A percentile compares a stretch with the other conserved stretches of the same genome.
Evolutionary conservation across 2,797 vertebrate species (phyloP).

Genomic region (Siniperca obscura): DNA sequence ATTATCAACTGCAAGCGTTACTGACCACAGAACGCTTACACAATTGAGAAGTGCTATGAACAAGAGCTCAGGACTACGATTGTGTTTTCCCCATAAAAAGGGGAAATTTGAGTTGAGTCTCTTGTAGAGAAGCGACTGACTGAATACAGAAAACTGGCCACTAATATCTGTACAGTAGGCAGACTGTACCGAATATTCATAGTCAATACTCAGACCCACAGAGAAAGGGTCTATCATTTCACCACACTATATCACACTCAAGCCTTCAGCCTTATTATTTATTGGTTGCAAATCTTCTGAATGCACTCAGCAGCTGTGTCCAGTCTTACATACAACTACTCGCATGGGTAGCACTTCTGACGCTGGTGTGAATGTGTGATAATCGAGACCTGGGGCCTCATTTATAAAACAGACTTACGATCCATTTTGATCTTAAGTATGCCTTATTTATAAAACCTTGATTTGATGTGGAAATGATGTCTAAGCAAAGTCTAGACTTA

Average conservation of each 20-base stretch:
- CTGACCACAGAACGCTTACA: background rate
- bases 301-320: background rate
- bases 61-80: conserved; percentile 6
- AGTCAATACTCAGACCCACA: conserved; percentile 8
- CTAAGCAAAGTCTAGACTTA: too few relatives aligned
- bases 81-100: background rate
- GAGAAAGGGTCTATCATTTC: background rate
- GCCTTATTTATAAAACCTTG: too few relatives aligned
- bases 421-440: too few relatives aligned
- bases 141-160: conserved; percentile 17
- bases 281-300: conserved; percentile 7
- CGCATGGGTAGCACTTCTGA: background rate
- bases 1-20: background rate
- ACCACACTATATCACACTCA: background rate
- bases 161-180: background rate
- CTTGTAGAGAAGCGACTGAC: background rate
- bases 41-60: background rate
- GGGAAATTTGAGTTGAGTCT: background rate
- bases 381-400: background rate
- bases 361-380: background rate
- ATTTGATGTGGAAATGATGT: too few relatives aligned
- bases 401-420: too few relatives aligned
- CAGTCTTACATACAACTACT: background rate
- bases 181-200: conserved; percentile 31
- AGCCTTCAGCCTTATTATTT: conserved; percentile 8